Percentiles rank a stretch among this genome's conserved stretches.
phyloP scores from a whole-genome alignment of 2,888 invertebrate species.

The Dusona sp. region DNA sequence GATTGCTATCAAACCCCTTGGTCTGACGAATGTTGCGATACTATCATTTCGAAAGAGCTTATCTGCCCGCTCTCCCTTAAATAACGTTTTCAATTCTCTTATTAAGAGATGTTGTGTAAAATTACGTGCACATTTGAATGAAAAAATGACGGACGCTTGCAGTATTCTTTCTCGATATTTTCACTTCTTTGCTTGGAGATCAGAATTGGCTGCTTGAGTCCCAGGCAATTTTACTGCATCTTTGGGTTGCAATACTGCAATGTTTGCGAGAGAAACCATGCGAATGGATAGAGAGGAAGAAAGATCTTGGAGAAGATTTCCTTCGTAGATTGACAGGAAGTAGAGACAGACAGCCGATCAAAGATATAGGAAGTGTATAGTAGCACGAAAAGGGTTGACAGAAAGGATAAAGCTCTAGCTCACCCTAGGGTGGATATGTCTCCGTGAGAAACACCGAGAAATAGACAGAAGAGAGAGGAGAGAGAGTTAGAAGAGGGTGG shows the following conservation, averaged over 20 bases:
- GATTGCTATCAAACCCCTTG: slow-evolving; percentile 37
- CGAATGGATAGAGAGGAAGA: slow-evolving; percentile 25
- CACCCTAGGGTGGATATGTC: slow-evolving; percentile 35
- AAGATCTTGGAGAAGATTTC: slow-evolving; percentile 60
- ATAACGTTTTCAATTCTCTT: not conserved
- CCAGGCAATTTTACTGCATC: not conserved
- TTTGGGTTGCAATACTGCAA: slow-evolving; percentile 15
- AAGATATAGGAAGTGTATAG: slow-evolving; percentile 10
- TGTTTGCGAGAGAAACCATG: slow-evolving; percentile 20
- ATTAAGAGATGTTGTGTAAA: not conserved
- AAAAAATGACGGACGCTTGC: not conserved
- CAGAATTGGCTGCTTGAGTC: not conserved
- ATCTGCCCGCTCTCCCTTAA: not conserved
- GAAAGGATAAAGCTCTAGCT: slow-evolving; percentile 24
- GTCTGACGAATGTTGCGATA: slow-evolving; percentile 25
- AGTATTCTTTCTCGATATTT: not conserved
- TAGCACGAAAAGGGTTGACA: slow-evolving; percentile 22
- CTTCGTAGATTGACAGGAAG: slow-evolving; percentile 35
- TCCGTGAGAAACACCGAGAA: slow-evolving; percentile 45
- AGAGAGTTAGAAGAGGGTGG: slow-evolving; percentile 45
- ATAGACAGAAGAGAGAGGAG: slow-evolving; percentile 64
- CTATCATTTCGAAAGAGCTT: slow-evolving; percentile 27
- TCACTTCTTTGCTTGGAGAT: not conserved
- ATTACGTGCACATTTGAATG: not conserved
- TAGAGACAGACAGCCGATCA: slow-evolving; percentile 34